phyloP scores from a whole-genome alignment of 2,888 invertebrate genomes.

The Dryococelus australis region DNA sequence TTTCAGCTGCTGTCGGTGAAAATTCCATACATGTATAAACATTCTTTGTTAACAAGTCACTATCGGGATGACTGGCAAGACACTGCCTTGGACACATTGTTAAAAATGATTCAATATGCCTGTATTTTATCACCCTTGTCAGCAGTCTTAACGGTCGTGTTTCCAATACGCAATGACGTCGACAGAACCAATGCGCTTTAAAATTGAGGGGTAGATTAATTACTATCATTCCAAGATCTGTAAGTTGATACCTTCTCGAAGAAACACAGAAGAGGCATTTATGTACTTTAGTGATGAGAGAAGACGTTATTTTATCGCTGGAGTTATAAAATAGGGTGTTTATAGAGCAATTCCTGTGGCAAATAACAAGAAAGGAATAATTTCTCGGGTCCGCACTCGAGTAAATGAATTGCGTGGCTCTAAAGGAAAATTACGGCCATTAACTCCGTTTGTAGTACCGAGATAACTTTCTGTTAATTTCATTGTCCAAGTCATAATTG shows the following conservation, averaged over 20 bases:
- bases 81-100: too few relatives aligned
- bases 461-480: not conserved
- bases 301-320: not conserved
- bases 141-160: not conserved
- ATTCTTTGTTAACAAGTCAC: too few relatives aligned
- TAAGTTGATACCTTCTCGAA: not conserved
- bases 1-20: too few relatives aligned
- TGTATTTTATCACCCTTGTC: not conserved
- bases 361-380: not conserved
- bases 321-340: not conserved
- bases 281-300: not conserved
- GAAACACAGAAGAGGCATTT: not conserved
- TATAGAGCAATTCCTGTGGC: not conserved
- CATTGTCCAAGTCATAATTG: not conserved
- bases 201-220: not conserved
- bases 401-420: not conserved
- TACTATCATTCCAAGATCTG: not conserved
- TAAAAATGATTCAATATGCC: not conserved
- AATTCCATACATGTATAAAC: too few relatives aligned
- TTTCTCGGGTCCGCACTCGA: not conserved
- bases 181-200: not conserved
- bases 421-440: not conserved
- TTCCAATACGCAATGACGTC: not conserved
- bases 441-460: not conserved
- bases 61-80: too few relatives aligned